phyloP scores from a whole-genome alignment of 1,140 invertebrate genomes.

The Lepidostoma basale region DNA sequence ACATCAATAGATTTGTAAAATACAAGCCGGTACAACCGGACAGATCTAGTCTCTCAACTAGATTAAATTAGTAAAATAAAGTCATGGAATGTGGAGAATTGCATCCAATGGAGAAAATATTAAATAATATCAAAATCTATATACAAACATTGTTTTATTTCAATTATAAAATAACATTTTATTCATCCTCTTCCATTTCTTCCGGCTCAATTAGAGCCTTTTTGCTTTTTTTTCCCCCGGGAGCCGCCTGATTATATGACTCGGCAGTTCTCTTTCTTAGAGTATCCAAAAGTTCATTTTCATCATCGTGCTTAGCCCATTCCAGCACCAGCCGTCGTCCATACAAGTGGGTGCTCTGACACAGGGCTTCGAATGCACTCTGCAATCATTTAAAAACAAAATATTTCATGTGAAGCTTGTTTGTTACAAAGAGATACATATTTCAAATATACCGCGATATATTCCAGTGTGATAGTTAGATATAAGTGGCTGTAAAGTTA shows the following conservation, averaged over 20 bases:
- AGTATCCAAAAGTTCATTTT: conserved; percentile 77
- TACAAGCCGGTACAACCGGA: no score
- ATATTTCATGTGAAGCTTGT: background rate
- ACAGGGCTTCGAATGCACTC: conserved; percentile 90
- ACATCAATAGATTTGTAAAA: no score
- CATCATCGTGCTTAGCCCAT: conserved; percentile 89
- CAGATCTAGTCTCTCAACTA: no score
- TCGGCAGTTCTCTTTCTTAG: conserved; percentile 86
- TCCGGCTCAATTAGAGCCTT: conserved; percentile 63
- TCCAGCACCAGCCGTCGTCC: conserved; percentile 93
- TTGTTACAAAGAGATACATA: background rate
- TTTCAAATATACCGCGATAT: no score
- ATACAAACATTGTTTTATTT: no score
- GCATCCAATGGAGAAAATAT: no score
- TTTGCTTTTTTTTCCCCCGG: conserved; percentile 60
- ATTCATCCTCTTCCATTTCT: conserved; percentile 53
- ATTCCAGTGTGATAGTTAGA: no score
- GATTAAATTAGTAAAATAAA: no score
- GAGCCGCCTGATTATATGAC: conserved; percentile 63
- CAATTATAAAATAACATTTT: background rate
- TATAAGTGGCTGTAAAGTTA: no score
- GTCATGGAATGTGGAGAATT: no score
- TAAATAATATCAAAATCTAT: no score
- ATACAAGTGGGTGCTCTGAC: conserved; percentile 97
- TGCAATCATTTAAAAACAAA: conserved; percentile 54